Conservation (phyloP, 2,888 invertebrate genomes). For the Tachina grossa region DNA sequence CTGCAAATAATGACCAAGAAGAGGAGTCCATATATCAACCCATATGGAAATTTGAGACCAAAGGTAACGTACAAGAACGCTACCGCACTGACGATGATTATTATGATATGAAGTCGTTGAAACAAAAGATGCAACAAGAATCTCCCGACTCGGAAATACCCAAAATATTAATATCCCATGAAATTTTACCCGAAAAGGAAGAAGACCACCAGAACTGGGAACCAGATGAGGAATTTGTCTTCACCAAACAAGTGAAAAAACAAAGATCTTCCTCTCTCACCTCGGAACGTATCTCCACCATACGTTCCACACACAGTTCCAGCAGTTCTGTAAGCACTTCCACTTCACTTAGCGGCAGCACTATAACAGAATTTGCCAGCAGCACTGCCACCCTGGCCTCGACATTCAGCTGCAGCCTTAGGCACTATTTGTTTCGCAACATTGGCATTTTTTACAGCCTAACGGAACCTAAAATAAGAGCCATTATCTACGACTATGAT, state of each 20-base stretch:
- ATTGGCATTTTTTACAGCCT: slow-evolving; percentile 81
- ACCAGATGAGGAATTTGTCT: slow-evolving; percentile 82
- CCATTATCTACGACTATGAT: slow-evolving; percentile 81
- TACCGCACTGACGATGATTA: slow-evolving; percentile 73
- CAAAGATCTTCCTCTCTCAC: slow-evolving; percentile 61
- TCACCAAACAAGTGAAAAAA: slow-evolving; percentile 74
- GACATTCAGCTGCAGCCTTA: slow-evolving; percentile 72
- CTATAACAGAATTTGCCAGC: slow-evolving; percentile 79
- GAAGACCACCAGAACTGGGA: slow-evolving; percentile 82
- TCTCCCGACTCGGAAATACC: slow-evolving; percentile 56
- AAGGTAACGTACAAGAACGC: slow-evolving; percentile 78
- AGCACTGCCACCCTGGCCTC: slow-evolving; percentile 78
- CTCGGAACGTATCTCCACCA: slow-evolving; percentile 72
- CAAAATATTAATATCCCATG: slow-evolving; percentile 65
- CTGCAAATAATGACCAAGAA: slow-evolving; percentile 58
- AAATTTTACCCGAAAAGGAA: slow-evolving; percentile 61
- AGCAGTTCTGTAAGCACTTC: slow-evolving; percentile 62
- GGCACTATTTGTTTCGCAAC: slow-evolving; percentile 78
- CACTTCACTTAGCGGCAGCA: slow-evolving; percentile 77
- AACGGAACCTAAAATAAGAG: slow-evolving; percentile 79
- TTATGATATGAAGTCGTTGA: slow-evolving; percentile 61
- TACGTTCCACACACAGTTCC: slow-evolving; percentile 63
- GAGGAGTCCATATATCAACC: slow-evolving; percentile 82
- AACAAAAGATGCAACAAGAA: slow-evolving; percentile 49
- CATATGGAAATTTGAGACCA: slow-evolving; percentile 82